Percentiles rank a stretch among this genome's conserved stretches.
phyloP scores from a whole-genome alignment of 2,797 vertebrate genomes.

The Danio albolineatus region DNA sequence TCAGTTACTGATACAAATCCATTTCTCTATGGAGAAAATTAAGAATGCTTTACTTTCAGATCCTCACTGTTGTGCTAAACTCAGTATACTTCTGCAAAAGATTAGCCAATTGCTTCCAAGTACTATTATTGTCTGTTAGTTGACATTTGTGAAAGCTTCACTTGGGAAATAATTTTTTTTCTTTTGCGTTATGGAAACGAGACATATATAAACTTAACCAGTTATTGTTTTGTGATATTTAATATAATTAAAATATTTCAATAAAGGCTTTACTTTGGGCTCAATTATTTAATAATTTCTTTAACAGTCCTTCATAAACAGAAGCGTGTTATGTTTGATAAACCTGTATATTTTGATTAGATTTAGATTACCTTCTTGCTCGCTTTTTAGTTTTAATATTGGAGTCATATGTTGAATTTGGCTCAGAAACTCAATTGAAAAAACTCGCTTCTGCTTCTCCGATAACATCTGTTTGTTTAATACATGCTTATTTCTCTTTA shows the following conservation, averaged over 20 bases:
- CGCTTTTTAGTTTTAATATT: constrained; percentile 33
- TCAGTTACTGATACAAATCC: too few species aligned
- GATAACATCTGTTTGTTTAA: constrained; percentile 47
- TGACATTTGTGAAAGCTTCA: not conserved
- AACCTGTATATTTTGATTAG: constrained; percentile 27
- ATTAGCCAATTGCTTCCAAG: not conserved
- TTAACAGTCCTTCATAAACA: constrained; percentile 5
- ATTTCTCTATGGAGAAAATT: too few species aligned
- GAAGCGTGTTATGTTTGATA: constrained; percentile 3
- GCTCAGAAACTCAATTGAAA: constrained; percentile 15
- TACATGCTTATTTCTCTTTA: constrained; percentile 42
- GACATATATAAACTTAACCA: not conserved
- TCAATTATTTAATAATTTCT: not conserved
- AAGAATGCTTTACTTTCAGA: too few species aligned
- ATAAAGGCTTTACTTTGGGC: not conserved
- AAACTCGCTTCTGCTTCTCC: not conserved
- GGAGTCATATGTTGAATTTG: constrained; percentile 36
- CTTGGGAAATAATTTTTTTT: too few species aligned
- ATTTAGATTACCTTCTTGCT: constrained; percentile 43
- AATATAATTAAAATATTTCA: not conserved
- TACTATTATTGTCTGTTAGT: not conserved
- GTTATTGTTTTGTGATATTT: too few species aligned
- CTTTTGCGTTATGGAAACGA: not conserved
- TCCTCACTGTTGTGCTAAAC: not conserved
- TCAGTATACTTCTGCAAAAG: not conserved